phyloP scores from a whole-genome alignment of 2,797 vertebrate species.

The Podarcis lilfordi region DNA sequence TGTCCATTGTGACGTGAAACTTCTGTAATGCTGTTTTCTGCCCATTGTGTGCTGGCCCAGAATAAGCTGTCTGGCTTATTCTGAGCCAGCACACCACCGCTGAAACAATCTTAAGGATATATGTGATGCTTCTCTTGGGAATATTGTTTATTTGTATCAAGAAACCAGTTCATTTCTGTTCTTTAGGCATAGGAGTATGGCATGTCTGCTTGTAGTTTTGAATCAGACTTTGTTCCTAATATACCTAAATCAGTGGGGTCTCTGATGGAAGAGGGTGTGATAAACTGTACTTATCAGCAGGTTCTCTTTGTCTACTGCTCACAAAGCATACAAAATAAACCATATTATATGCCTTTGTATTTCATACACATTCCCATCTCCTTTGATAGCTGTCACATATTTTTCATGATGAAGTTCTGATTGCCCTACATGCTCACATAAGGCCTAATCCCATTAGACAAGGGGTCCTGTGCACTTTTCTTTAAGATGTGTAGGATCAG shows the following conservation, averaged over 20 bases:
- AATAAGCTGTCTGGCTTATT: neutral
- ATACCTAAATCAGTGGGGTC: neutral
- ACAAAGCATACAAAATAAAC: neutral
- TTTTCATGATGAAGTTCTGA: neutral
- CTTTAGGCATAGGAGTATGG: neutral
- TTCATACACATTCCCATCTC: neutral
- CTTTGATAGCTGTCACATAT: neutral
- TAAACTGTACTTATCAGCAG: neutral
- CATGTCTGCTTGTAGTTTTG: neutral
- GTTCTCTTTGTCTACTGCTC: neutral
- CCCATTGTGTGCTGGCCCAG: neutral
- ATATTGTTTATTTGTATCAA: neutral
- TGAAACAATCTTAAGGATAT: neutral
- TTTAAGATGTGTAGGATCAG: neutral
- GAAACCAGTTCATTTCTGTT: neutral
- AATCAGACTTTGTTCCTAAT: neutral
- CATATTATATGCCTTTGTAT: neutral
- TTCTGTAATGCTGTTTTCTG: neutral
- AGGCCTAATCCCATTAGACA: neutral
- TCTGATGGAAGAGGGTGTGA: neutral
- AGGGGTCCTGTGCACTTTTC: neutral
- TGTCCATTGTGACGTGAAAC: neutral
- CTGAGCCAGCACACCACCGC: neutral
- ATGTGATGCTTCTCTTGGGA: neutral
- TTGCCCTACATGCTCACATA: neutral